Evolutionary conservation across 2,888 invertebrate species (phyloP).

Genomic region (Aphrophora alni): DNA sequence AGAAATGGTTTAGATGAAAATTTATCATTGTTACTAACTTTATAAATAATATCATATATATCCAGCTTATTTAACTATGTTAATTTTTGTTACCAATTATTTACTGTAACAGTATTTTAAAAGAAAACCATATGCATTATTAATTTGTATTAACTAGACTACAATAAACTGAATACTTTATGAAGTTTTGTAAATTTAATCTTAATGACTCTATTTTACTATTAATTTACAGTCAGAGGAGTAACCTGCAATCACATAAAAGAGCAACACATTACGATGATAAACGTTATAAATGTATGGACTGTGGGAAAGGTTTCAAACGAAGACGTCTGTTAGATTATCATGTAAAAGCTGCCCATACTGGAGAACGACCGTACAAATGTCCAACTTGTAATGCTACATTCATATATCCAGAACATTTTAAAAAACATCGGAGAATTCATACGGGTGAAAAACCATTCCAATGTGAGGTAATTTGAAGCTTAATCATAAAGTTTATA

Average conservation of each 20-base stretch:
- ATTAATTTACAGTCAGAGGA: conserved; percentile 67
- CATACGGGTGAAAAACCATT: conserved; percentile 81
- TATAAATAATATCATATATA: too few relatives aligned
- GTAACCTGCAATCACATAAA: conserved; percentile 81
- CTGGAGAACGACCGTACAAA: conserved; percentile 77
- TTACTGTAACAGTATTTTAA: too few relatives aligned
- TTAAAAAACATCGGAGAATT: conserved; percentile 78
- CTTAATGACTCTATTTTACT: background rate
- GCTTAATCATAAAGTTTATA: too few relatives aligned
- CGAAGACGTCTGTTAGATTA: conserved; percentile 75
- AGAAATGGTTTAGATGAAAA: too few relatives aligned
- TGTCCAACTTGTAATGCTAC: conserved; percentile 77
- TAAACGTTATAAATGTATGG: conserved; percentile 72
- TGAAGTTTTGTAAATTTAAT: too few relatives aligned
- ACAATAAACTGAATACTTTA: too few relatives aligned
- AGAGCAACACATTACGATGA: conserved; percentile 80
- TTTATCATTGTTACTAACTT: too few relatives aligned
- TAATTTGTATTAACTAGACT: too few relatives aligned
- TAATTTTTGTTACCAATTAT: too few relatives aligned
- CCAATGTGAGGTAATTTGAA: conserved; percentile 67
- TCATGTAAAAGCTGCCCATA: conserved; percentile 81
- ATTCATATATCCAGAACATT: conserved; percentile 84
- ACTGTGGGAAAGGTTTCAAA: conserved; percentile 78
- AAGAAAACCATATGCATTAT: too few relatives aligned
- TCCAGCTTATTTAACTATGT: too few relatives aligned